Conservation (phyloP, 2,888 invertebrate species). For the Philonicus albiceps region DNA sequence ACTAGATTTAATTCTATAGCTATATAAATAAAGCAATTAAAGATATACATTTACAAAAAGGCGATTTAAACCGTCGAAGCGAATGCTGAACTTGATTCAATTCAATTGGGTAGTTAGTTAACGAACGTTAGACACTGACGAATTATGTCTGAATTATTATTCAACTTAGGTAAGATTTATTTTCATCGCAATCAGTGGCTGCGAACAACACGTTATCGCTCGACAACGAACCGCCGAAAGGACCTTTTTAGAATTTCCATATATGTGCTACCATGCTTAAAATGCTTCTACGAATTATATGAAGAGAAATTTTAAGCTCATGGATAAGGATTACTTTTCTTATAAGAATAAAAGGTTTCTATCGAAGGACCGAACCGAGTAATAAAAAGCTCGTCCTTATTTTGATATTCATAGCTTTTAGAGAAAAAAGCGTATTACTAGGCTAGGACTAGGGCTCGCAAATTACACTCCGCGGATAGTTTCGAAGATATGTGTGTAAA, state of each 20-base stretch:
- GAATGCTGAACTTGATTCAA: not conserved
- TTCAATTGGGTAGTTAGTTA: slow-evolving; percentile 14
- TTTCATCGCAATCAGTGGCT: slow-evolving; percentile 39
- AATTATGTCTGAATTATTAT: not conserved
- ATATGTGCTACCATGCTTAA: not conserved
- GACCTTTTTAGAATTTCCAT: not conserved
- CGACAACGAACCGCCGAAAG: slow-evolving; percentile 34
- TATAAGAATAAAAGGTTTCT: not conserved
- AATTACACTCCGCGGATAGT: too few species aligned
- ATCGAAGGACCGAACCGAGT: not conserved
- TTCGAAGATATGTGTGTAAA: too few species aligned
- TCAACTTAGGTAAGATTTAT: slow-evolving; percentile 33
- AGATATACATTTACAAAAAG: slow-evolving; percentile 10
- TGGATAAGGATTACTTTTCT: not conserved
- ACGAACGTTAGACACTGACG: not conserved
- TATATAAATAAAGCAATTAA: not conserved
- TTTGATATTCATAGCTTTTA: not conserved
- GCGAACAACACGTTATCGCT: slow-evolving; percentile 38
- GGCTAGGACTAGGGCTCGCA: too few species aligned
- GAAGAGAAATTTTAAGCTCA: not conserved
- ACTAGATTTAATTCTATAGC: not conserved
- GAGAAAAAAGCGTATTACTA: too few species aligned
- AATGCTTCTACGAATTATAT: not conserved
- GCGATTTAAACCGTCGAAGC: slow-evolving; percentile 37
- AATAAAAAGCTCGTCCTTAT: not conserved